These are phyloP conservation scores for Tiliqua scincoides DNA, from an alignment of 2,113 vertebrate species.

Conservation along the genomic window DNA sequence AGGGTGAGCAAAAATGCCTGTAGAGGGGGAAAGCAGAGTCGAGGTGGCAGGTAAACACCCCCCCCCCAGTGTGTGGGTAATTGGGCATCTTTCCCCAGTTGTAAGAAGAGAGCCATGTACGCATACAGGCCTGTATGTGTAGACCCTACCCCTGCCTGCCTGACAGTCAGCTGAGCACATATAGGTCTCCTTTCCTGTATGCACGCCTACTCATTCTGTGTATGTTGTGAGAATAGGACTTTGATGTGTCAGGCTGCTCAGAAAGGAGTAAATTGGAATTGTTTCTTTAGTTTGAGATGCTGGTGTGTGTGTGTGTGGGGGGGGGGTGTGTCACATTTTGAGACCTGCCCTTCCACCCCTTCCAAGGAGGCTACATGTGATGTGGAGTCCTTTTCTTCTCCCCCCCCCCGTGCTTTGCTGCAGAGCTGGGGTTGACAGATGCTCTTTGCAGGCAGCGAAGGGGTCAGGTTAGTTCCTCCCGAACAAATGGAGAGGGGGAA, in stretches of 20 bases:
- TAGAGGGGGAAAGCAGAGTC: too few relatives aligned
- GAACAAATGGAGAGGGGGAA: slow-evolving; percentile 60
- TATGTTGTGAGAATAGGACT: too few relatives aligned
- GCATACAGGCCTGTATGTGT: too few relatives aligned
- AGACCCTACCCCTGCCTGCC: too few relatives aligned
- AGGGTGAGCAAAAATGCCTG: too few relatives aligned
- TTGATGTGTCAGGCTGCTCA: neutral
- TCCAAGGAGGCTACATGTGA: neutral
- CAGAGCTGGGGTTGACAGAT: slow-evolving; percentile 58
- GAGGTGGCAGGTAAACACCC: too few relatives aligned
- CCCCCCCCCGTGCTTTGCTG: neutral
- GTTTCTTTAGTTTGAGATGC: neutral
- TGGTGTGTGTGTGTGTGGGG: neutral
- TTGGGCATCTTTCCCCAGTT: too few relatives aligned
- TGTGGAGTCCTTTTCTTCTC: neutral
- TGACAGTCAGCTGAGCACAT: too few relatives aligned
- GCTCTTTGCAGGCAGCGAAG: slow-evolving; percentile 45
- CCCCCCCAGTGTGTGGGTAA: too few relatives aligned
- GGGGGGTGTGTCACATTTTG: neutral
- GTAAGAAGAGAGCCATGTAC: too few relatives aligned
- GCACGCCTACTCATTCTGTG: too few relatives aligned
- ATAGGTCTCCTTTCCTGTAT: too few relatives aligned
- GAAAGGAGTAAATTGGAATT: neutral
- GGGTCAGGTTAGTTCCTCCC: slow-evolving; percentile 60
- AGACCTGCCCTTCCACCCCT: neutral